phyloP scores from a whole-genome alignment of 2,113 vertebrate species.

The Chitala chitala region DNA sequence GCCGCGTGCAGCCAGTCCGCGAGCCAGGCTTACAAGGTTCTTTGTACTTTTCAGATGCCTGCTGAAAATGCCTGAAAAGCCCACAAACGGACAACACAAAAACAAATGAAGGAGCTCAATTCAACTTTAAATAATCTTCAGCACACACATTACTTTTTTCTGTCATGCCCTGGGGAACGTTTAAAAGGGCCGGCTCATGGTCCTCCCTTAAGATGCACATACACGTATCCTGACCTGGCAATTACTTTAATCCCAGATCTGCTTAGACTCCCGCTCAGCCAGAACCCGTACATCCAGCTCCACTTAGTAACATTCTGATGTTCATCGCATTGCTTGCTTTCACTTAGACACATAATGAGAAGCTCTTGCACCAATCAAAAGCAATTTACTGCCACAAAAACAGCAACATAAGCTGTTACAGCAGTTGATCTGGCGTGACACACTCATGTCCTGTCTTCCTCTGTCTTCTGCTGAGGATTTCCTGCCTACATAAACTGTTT shows the following conservation, averaged over 20 bases:
- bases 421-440: slow-evolving; percentile 17
- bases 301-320: neutral
- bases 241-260: slow-evolving; percentile 22
- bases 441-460: neutral
- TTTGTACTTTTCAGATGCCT: neutral
- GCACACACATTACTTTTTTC: neutral
- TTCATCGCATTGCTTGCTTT: neutral
- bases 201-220: slow-evolving; percentile 7
- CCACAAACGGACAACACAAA: neutral
- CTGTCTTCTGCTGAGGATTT: neutral
- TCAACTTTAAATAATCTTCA: neutral
- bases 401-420: slow-evolving; percentile 20
- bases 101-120: neutral
- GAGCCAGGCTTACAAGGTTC: neutral
- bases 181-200: slow-evolving; percentile 7
- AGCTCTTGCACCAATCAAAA: slow-evolving; percentile 14
- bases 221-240: slow-evolving; percentile 19
- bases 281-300: neutral
- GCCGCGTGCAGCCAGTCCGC: neutral
- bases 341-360: slow-evolving; percentile 22
- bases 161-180: slow-evolving; percentile 6
- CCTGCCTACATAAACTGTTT: slow-evolving; percentile 18
- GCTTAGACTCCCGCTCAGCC: neutral
- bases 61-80: too few species aligned
- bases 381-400: slow-evolving; percentile 10